Conservation (phyloP, 92 coral and sea anemone genomes). For the Bergia puertoricense region DNA sequence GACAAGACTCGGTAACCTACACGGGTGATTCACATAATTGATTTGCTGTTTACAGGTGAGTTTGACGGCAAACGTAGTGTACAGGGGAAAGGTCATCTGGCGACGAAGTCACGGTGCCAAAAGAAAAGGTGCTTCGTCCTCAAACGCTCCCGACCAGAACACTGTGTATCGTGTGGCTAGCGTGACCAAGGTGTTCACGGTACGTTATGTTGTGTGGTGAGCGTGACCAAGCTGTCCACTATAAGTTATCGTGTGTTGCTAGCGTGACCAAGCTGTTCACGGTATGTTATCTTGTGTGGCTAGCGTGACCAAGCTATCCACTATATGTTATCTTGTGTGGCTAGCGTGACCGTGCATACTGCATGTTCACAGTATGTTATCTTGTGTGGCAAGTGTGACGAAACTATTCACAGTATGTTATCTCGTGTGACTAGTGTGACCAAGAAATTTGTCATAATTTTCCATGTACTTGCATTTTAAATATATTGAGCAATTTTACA, state of each 20-base stretch:
- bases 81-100: slow-evolving; percentile 75
- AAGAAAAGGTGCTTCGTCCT: slow-evolving; percentile 57
- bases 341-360: neutral
- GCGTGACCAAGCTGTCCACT: slow-evolving; percentile 29
- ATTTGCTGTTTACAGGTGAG: slow-evolving; percentile 59
- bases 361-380: neutral
- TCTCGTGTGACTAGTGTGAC: neutral
- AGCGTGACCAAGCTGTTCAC: slow-evolving; percentile 67
- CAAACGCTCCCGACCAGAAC: slow-evolving; percentile 68
- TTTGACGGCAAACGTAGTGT: slow-evolving; percentile 73
- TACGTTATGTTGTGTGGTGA: slow-evolving; percentile 21
- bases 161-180: slow-evolving; percentile 94
- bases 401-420: neutral
- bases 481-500: neutral
- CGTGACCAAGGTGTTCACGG: slow-evolving; percentile 87
- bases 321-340: neutral
- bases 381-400: neutral
- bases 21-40: neutral
- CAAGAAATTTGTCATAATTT: neutral
- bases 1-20: too few species aligned
- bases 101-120: slow-evolving; percentile 66
- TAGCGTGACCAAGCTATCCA: neutral
- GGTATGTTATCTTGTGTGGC: slow-evolving; percentile 45
- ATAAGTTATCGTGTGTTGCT: slow-evolving; percentile 41
- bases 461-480: too few species aligned